Base-by-base conservation (phyloP, 2,797 vertebrate species). In the Micromesistius poutassou region DNA sequence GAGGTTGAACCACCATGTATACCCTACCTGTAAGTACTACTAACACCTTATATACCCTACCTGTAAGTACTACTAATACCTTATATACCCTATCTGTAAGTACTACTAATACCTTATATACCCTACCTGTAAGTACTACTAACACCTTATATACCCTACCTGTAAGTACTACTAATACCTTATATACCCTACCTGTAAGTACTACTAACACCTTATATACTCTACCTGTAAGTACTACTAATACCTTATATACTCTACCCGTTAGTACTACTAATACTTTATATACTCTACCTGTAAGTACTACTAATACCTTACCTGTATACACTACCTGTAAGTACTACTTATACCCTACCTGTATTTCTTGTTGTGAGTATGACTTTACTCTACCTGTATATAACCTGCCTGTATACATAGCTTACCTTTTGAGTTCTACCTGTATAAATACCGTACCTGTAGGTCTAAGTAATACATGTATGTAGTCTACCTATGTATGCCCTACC, bases 1-100 rank as follows among this genome's bases (percentile, higher is more conserved):
- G 97, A 98, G 0, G 97, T 96, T 80, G 96, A 98, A 25, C 96
- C 97, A 0, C 97, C 97, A 0, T 98, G 96, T 80, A 98, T 98
- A 85, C 97, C 97, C 0, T 98, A 98, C 91, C 91, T 98, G 62
- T 68, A 68, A 68, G 62, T 68, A 68, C 62, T 68, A 68, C 62
- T n/a, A 12, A 16, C 12, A 72, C 16, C 8, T 25, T 76, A 62
- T 55, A 55, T 55, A 55, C 19, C 3, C 13, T 42, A 42, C 40
- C 55, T 62, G 55, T 62, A 62, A n/a, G 55, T 62, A 62, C 36
- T 38, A 38, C 36, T 38, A 38, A 46, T 46, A 66, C 55, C 74
- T 10, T 68, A 76, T 90, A 70, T 50, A 78, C 38, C 25, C 28
- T 78, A 77, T 35, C 50, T 42, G 40, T 16, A 42, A 42, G 40